Evolutionary conservation across 2,888 invertebrate genomes (phyloP), one percentile per base, ranked within the genome.

Genomic region (Baronia brevicornis): DNA sequence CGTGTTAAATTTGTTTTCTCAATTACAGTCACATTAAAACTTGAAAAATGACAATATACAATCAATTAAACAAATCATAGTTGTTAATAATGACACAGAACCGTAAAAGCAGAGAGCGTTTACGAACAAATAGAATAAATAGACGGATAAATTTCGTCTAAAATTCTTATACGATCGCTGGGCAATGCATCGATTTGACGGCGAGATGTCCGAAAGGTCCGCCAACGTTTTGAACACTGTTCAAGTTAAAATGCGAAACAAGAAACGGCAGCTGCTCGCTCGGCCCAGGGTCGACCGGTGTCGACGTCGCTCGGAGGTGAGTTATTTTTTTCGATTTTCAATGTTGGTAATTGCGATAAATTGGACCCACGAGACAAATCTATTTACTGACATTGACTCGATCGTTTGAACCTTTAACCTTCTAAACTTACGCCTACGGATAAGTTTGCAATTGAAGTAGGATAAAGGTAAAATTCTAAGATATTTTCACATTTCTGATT

Each of bases 221-320:
- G 41, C 44, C 28, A 33, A 34, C 23, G 25, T 38, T 40, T 39
- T 33, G 30, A 31, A 37, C 37, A 53, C 48, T 53, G 32, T 33
- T 43, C 26, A 36, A 44, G 49, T 56, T 66, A 67, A 60, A 45
- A 47, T 43, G 30, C 48, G 47, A 60, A 60, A 51, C 51, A 52
- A 59, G 61, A 60, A 49, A 54, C 56, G 65, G 69, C 67, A 62
- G 65, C 73, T 65, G 60, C 48, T 61, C 52, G 62, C 59, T 57
- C 60, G 60, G 45, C 64, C 79, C 82, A 82, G 78, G 82, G 82
- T 74, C 82, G 59, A 73, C 82, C 61, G 64, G 78, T 79, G 60
- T 54, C 54, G 59, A 54, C 63, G 63, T 56, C 33, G 42, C 18
- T 27, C 28, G 45, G 50, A 59, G 63, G 62, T 63, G 52, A 54